Conservation (phyloP, 1,140 invertebrate genomes). For the Saxidomus purpurata region DNA sequence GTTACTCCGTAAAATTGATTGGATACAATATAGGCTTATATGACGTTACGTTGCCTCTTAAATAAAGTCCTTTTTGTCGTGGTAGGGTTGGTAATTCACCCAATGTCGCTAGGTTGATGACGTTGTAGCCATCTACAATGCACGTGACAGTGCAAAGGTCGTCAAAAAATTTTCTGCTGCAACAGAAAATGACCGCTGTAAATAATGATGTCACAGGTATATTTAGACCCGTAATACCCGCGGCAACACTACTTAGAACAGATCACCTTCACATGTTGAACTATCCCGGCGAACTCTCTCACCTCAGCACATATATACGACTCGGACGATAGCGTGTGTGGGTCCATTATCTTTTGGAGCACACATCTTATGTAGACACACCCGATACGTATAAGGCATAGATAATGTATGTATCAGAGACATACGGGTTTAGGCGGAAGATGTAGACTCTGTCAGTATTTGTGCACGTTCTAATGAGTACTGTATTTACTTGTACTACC, state of each 20-base stretch:
- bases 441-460: background rate
- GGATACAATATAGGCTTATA: no score
- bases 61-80: no score
- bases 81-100: no score
- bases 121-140: no score
- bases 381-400: background rate
- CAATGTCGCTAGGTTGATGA: no score
- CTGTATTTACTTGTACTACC: background rate
- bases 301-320: background rate
- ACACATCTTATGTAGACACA: background rate
- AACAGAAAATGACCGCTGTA: background rate
- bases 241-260: conserved; percentile 12
- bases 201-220: background rate
- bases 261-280: background rate
- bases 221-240: background rate
- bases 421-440: background rate
- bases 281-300: background rate
- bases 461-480: background rate
- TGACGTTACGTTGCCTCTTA: no score
- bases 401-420: background rate
- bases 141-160: no score
- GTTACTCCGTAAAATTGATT: no score
- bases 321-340: no score
- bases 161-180: no score
- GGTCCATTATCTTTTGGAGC: background rate